Conservation (phyloP, 2,797 vertebrate genomes). For the Eulemur mongoz region DNA sequence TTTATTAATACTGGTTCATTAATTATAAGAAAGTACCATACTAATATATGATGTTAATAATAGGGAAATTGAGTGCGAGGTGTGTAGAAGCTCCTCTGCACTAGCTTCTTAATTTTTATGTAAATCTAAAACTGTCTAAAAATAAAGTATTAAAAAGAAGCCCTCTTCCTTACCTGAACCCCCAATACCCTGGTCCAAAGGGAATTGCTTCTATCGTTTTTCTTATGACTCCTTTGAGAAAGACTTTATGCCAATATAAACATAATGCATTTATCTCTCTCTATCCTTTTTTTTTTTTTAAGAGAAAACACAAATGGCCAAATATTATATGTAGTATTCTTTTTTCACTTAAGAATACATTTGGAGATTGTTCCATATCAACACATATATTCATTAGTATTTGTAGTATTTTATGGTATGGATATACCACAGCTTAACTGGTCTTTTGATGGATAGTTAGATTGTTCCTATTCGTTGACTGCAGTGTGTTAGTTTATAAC, state of each 20-base stretch:
- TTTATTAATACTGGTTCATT: background rate
- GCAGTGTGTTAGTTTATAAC: background rate
- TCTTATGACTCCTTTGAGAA: slow-evolving; percentile 36
- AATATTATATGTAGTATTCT: background rate
- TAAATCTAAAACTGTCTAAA: slow-evolving; percentile 2
- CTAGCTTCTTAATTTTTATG: background rate
- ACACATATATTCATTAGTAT: background rate
- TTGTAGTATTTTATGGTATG: background rate
- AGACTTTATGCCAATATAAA: background rate
- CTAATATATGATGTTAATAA: background rate
- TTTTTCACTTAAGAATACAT: background rate
- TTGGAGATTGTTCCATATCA: background rate
- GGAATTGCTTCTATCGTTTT: slow-evolving; percentile 1
- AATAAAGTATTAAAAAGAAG: background rate
- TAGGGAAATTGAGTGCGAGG: background rate
- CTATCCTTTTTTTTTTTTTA: background rate
- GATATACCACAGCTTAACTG: background rate
- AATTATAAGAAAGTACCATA: background rate
- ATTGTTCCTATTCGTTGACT: background rate
- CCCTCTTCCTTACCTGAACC: background rate
- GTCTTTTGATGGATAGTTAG: background rate
- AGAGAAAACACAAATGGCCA: background rate
- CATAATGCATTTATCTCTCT: background rate
- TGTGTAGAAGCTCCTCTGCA: background rate
- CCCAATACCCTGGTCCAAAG: background rate